Evolutionary conservation across 1,140 invertebrate species (phyloP).

Genomic region (Sitodiplosis mosellana): DNA sequence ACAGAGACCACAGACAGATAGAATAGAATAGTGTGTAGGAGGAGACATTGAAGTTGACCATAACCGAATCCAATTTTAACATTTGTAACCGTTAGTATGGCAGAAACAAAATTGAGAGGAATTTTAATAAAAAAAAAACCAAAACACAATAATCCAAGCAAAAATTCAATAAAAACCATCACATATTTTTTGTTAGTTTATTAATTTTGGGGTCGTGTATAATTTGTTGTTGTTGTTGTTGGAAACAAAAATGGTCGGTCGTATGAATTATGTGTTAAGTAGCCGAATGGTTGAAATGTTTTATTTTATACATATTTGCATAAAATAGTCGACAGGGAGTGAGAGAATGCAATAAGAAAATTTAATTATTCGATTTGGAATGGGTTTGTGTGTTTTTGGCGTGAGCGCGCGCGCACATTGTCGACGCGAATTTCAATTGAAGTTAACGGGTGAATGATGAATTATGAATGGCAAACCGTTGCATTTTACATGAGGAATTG

Average conservation of each 20-base stretch:
- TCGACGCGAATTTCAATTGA: neutral
- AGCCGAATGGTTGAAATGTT: neutral
- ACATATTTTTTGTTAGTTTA: too few species aligned
- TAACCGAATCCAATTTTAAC: constrained; percentile 3
- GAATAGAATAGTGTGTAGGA: too few species aligned
- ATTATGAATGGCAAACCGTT: too few species aligned
- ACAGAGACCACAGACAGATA: too few species aligned
- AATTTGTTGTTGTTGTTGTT: too few species aligned
- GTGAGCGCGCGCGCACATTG: too few species aligned
- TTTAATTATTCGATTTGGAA: neutral
- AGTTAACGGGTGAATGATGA: neutral
- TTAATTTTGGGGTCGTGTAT: too few species aligned
- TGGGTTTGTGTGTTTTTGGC: neutral
- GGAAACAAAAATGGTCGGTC: too few species aligned
- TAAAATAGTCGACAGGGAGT: neutral
- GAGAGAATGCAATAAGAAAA: neutral
- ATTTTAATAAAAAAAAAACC: too few species aligned
- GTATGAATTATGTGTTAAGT: neutral
- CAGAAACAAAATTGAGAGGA: neutral
- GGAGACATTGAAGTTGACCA: too few species aligned
- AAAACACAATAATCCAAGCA: neutral
- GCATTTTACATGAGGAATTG: too few species aligned
- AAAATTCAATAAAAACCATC: too few species aligned
- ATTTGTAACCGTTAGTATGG: neutral
- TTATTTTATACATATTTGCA: neutral